Conservation (phyloP, 2,113 vertebrate species). For the Pan troglodytes region NHGRI_mPanTro3-v2.1_pri NC_072398.2:32182001-32182500, state of each 20-base stretch:
- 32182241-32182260: neutral
- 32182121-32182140: constrained; percentile 40
- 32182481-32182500: neutral
- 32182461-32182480: neutral
- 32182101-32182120: constrained; percentile 10
- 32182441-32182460: neutral
- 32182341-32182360: neutral
- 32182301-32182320: neutral
- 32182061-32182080: neutral
- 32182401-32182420: too few species aligned
- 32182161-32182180: neutral
- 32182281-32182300: neutral
- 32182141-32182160: neutral
- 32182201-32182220: neutral
- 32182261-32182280: neutral
- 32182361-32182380: neutral
- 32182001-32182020: constrained; percentile 49
- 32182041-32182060: constrained; percentile 6
- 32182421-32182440: neutral
- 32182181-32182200: neutral
- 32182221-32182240: neutral
- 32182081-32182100: neutral
- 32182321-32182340: neutral
- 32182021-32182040: constrained; percentile 48
- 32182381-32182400: too few species aligned